Conservation (phyloP, 2,113 vertebrate species). For the Panurus biarmicus region DNA sequence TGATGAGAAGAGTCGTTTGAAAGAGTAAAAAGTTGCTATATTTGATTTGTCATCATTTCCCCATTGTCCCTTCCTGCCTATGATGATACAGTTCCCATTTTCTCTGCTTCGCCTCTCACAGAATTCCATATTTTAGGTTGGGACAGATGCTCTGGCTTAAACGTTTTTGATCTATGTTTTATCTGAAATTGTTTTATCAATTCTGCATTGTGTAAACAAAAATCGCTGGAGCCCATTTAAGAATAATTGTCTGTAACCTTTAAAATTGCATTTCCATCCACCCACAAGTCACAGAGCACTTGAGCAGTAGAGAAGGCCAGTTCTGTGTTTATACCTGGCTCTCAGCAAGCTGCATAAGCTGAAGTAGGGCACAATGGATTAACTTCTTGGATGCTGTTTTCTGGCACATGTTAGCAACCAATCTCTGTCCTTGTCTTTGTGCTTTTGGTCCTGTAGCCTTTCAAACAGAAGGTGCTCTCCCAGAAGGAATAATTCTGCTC, state of each 20-base stretch:
- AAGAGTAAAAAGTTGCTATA: background rate
- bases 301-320: background rate
- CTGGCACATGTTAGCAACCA: background rate
- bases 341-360: background rate
- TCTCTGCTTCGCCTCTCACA: background rate
- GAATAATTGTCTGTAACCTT: background rate
- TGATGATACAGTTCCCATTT: background rate
- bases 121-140: background rate
- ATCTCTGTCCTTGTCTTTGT: background rate
- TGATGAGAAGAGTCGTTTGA: background rate
- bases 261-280: background rate
- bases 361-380: background rate
- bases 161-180: background rate
- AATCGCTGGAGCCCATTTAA: background rate
- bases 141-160: background rate
- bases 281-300: rapidly evolving
- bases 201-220: background rate
- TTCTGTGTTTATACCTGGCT: background rate
- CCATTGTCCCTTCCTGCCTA: background rate
- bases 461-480: background rate
- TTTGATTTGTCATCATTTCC: conserved; percentile 37
- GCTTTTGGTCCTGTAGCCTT: background rate
- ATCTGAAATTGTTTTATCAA: background rate
- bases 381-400: background rate
- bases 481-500: background rate